These are phyloP conservation scores for Umimayanthus chanpuru DNA, from an alignment of 92 coral and sea anemone species.

Conservation along the genomic window DNA sequence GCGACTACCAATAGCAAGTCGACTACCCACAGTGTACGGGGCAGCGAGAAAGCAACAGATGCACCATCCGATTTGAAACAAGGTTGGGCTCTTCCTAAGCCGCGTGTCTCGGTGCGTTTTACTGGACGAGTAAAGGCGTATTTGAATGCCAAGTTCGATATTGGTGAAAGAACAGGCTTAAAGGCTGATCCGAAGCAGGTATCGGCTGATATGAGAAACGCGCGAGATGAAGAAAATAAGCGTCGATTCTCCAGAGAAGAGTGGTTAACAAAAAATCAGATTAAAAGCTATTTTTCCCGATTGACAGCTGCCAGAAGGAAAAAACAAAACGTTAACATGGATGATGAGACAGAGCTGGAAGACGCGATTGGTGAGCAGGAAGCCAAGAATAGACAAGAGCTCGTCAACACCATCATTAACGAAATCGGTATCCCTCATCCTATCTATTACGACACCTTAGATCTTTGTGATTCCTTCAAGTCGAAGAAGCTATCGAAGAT, in stretches of 20 bases:
- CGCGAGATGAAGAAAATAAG: slow-evolving; percentile 41
- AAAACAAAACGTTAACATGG: not conserved
- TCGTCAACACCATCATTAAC: too few species aligned
- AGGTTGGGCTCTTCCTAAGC: slow-evolving; percentile 43
- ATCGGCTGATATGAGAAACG: slow-evolving; percentile 43
- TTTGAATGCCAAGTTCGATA: slow-evolving; percentile 33
- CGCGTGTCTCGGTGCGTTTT: slow-evolving; percentile 21
- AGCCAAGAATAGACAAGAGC: too few species aligned
- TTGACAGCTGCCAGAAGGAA: slow-evolving; percentile 25
- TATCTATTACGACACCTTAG: too few species aligned
- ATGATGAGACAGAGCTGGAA: too few species aligned
- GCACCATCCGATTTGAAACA: slow-evolving; percentile 31
- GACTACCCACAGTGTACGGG: not conserved
- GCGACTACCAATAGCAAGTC: not conserved
- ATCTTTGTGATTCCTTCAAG: too few species aligned
- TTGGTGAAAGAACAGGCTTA: slow-evolving; percentile 16
- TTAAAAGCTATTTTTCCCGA: slow-evolving; percentile 43
- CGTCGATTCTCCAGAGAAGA: slow-evolving; percentile 55
- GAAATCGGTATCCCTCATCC: too few species aligned
- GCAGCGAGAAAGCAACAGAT: not conserved
- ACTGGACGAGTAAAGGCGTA: slow-evolving; percentile 10
- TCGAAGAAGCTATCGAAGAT: too few species aligned
- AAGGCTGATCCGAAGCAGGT: slow-evolving; percentile 41
- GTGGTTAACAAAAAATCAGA: slow-evolving; percentile 45
- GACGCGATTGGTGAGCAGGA: too few species aligned